A percentile compares a stretch with the other conserved stretches of the same genome.
phyloP scores from a whole-genome alignment of 2,113 vertebrate species.

The Indri indri region DNA sequence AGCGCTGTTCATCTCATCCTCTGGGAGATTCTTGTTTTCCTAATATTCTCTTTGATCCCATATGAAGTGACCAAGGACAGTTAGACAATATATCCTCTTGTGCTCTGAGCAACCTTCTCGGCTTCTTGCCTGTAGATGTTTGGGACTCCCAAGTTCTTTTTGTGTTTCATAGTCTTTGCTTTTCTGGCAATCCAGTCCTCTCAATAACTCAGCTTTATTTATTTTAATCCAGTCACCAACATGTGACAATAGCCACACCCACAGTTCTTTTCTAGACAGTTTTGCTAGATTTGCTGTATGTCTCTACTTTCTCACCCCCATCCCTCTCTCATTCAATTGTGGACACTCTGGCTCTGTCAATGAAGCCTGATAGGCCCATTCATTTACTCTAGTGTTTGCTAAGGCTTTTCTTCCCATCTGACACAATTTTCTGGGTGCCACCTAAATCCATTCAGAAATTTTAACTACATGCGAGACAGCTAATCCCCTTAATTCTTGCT shows the following conservation, averaged over 20 bases:
- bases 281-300: background rate
- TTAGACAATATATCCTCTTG: background rate
- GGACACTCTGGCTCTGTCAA: background rate
- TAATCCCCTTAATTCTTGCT: background rate
- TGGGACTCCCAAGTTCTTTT: background rate
- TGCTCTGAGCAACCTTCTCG: background rate
- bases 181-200: background rate
- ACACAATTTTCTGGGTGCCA: background rate
- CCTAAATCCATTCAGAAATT: background rate
- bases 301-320: background rate
- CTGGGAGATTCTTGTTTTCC: background rate
- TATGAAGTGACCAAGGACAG: background rate
- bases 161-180: background rate
- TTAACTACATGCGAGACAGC: background rate
- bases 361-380: background rate
- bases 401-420: background rate
- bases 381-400: background rate
- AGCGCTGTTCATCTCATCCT: background rate
- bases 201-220: background rate
- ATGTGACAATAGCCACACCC: background rate
- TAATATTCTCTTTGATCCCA: background rate
- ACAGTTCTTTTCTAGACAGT: background rate
- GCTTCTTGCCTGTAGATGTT: background rate
- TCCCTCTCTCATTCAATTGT: background rate
- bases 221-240: background rate